Base-by-base conservation (phyloP, 2,113 vertebrate species). In the Dinomys branickii region DNA sequence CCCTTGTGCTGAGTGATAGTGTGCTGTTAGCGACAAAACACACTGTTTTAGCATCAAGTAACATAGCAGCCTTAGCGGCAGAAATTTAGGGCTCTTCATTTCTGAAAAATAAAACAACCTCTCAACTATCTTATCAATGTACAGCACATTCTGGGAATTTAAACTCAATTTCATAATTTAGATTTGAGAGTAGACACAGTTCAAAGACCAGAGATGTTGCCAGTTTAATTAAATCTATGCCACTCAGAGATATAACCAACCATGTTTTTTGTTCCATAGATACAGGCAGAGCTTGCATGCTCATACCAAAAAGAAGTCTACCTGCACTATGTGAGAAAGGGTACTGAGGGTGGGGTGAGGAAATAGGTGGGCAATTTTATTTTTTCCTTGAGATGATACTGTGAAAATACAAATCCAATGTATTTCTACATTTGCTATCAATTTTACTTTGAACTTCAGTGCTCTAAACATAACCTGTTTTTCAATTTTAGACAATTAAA, bases 161-260 rank as follows among this genome's bases (percentile, higher is more conserved):
- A 86, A 88, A 90, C 44, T 38, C 24, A 54, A 89, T 97, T 94
- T 85, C 7, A 84, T 93, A 73, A 96, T 89, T 59, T 83, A 93
- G 93, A 86, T 38, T 83, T 73, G 30, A 75, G n/a, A 71, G 85
- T 1, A 95, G 38, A 75, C 69, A 50, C 61, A 96, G 52, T 80
- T 90, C 85, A 96, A 94, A 96, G 73, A 54, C 24, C 5, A 81
- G 59, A 52, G n/a, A 91, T 85, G 91, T n/a, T 92, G 88, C 91
- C 47, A 93, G 94, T 85, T 84, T 94, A 85, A 85, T 95, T 89
- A 91, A 50, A 85, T 75, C 75, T 94, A 4, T 92, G 92, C 52
- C 52, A 33, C 26, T 84, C 2, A 14, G 69, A 28, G 50, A 89
- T 73, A 41, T 12, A 13, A 33, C 3, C 61, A 65, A 38, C 24